phyloP scores from a whole-genome alignment of 53 echinoderm and acorn worm genomes.

The Arbacia lixula region DNA sequence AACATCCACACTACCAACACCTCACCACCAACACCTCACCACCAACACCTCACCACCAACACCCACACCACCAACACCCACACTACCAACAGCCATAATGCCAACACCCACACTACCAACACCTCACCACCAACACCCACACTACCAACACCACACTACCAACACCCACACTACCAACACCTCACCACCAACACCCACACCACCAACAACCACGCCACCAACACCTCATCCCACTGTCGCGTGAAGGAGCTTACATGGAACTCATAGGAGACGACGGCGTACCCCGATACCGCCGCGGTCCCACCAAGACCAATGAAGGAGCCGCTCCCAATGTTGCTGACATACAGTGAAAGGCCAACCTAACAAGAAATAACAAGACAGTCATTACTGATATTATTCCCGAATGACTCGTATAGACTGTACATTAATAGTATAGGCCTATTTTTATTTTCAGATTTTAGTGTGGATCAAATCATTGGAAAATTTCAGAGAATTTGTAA shows the following conservation, averaged over 20 bases:
- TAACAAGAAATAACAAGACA: background rate
- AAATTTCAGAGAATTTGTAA: too few relatives aligned
- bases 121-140: background rate
- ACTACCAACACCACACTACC: background rate
- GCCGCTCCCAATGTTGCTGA: conserved; percentile 87
- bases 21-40: background rate
- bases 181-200: too few relatives aligned
- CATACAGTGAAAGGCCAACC: conserved; percentile 92
- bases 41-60: background rate
- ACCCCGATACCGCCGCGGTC: conserved; percentile 80
- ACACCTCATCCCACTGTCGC: too few relatives aligned
- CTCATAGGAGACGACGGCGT: conserved; percentile 88
- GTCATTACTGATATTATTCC: too few relatives aligned
- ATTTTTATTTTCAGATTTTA: too few relatives aligned
- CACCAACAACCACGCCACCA: too few relatives aligned
- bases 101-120: background rate
- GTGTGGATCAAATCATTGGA: too few relatives aligned
- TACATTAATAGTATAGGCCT: too few relatives aligned
- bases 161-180: too few relatives aligned
- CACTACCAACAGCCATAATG: background rate
- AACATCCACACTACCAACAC: background rate
- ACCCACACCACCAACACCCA: background rate
- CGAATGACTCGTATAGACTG: too few relatives aligned
- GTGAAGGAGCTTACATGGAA: conserved; percentile 90
- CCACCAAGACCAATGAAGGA: conserved; percentile 88